A percentile compares a stretch with the other conserved stretches of the same genome.
These are phyloP conservation scores for Knipowitschia caucasica DNA, from an alignment of 2,797 vertebrate genomes.

Conservation along the genomic window DNA sequence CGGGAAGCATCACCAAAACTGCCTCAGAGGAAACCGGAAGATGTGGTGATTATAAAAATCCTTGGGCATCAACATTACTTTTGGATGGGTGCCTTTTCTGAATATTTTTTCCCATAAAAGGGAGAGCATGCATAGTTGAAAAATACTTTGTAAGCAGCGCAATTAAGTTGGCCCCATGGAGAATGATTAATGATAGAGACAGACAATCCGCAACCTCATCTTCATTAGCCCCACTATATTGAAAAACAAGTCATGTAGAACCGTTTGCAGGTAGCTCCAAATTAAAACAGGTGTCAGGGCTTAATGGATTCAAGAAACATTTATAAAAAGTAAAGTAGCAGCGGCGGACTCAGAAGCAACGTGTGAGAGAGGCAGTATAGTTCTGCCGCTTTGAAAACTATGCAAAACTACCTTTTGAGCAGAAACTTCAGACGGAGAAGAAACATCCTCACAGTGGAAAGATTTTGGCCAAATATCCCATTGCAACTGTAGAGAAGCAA, in stretches of 20 bases:
- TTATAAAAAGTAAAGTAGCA: constrained; percentile 6
- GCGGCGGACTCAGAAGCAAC: neutral
- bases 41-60: constrained; percentile 14
- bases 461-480: too few relatives aligned
- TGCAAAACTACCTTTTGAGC: too few relatives aligned
- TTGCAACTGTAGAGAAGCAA: too few relatives aligned
- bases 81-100: constrained; percentile 1
- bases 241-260: constrained; percentile 26
- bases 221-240: constrained; percentile 29
- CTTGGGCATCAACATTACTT: constrained; percentile 22
- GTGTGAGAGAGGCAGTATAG: neutral
- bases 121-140: neutral
- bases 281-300: constrained; percentile 6
- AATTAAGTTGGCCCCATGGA: constrained; percentile 3
- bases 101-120: neutral
- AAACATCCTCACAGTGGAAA: too few relatives aligned
- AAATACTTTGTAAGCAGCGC: constrained; percentile 6
- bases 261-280: constrained; percentile 20
- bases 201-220: constrained; percentile 10
- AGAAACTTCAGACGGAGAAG: too few relatives aligned
- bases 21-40: constrained; percentile 20
- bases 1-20: constrained; percentile 38
- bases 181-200: constrained; percentile 26
- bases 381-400: neutral
- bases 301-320: constrained; percentile 3